A percentile compares a stretch with the other conserved stretches of the same genome.
Evolutionary conservation across 2,113 vertebrate genomes (phyloP).

Genomic region (Elephantulus edwardii): DNA sequence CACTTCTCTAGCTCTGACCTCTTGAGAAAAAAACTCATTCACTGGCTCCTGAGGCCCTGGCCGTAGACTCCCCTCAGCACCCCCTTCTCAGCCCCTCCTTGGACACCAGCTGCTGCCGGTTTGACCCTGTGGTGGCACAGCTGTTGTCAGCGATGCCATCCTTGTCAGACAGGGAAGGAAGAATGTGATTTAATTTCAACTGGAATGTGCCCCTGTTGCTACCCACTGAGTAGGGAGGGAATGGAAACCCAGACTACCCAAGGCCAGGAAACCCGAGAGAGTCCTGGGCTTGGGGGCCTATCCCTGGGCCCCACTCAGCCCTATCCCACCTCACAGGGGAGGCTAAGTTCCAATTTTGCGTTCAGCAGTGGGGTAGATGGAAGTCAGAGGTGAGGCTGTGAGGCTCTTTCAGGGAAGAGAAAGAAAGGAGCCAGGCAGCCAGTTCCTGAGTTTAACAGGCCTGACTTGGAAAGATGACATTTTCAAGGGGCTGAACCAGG

Average conservation of each 20-base stretch:
- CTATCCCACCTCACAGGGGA: background rate
- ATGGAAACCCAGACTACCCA: background rate
- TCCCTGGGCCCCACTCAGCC: background rate
- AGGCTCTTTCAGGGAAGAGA: background rate
- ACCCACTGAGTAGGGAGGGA: background rate
- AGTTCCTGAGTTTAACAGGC: fast-evolving
- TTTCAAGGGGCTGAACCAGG: background rate
- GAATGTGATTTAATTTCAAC: conserved; percentile 72
- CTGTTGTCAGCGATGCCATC: conserved; percentile 49
- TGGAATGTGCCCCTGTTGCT: conserved; percentile 61
- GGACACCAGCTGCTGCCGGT: conserved; percentile 61
- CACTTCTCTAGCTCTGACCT: background rate
- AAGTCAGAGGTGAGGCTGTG: background rate
- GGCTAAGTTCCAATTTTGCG: no score
- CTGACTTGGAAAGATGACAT: background rate
- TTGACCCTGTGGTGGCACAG: conserved; percentile 56
- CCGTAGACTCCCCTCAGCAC: background rate
- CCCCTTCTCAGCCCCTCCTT: background rate
- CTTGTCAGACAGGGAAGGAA: conserved; percentile 22
- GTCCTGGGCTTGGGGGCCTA: background rate
- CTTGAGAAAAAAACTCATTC: background rate
- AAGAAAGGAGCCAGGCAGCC: background rate
- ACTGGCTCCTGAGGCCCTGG: background rate
- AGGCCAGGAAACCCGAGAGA: conserved; percentile 17
- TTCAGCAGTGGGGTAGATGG: background rate